These are phyloP conservation scores for Nothura maculosa DNA, from an alignment of 2,797 vertebrate genomes.

Conservation along the genomic window DNA sequence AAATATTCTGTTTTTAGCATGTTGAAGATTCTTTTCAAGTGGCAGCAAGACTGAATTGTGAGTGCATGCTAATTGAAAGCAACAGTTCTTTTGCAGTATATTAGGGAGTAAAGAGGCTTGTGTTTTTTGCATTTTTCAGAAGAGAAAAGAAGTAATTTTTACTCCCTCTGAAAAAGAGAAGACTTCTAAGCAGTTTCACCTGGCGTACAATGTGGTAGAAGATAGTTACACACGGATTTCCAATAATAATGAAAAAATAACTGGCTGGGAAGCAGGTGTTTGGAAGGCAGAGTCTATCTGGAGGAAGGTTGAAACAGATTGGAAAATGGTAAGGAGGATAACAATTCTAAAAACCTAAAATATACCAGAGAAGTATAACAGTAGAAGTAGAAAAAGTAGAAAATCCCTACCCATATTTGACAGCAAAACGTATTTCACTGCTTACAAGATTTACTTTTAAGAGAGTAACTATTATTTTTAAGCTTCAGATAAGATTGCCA, in stretches of 20 bases:
- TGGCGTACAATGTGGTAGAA: constrained; percentile 86
- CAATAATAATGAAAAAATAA: constrained; percentile 82
- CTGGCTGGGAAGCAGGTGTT: constrained; percentile 89
- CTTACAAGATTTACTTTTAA: not conserved
- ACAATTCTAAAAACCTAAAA: not conserved
- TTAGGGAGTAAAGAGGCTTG: not conserved
- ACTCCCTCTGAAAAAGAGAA: constrained; percentile 90
- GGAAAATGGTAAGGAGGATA: constrained; percentile 91
- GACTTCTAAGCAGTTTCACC: constrained; percentile 84
- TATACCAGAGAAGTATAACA: not conserved
- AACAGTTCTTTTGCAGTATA: not conserved
- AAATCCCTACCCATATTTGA: not conserved
- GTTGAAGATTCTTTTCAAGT: not conserved
- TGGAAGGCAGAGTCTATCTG: constrained; percentile 90
- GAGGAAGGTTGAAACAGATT: constrained; percentile 93
- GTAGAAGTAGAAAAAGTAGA: too few species aligned
- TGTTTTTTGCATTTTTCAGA: constrained; percentile 61
- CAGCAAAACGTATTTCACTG: not conserved
- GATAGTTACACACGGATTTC: constrained; percentile 90
- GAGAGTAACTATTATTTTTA: constrained; percentile 4
- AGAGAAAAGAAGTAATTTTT: constrained; percentile 86
- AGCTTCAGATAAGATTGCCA: not conserved
- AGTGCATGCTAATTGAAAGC: not conserved
- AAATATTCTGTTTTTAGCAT: not conserved
- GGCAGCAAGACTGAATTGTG: not conserved